Base-by-base conservation (phyloP, 2,888 invertebrate genomes). In the Abrostola triplasia region DNA sequence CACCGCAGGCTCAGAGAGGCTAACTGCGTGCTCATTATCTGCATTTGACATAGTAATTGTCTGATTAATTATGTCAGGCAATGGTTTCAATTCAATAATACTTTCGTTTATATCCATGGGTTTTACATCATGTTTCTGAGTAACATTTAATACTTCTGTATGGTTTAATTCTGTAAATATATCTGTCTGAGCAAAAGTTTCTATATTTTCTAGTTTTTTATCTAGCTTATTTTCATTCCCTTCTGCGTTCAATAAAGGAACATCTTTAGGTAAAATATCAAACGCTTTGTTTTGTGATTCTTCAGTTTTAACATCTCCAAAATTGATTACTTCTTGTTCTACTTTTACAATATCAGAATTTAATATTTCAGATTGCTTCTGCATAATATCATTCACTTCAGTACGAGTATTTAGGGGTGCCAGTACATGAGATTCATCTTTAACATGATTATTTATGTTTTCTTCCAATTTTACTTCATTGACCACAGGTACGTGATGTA, bases 21-120 rank as follows among this genome's bases (percentile, higher is more conserved):
- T 41, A 52, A 9, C 13, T 0, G 36, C 6, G 47, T 62, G 40
- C 7, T 42, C 4, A 37, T 61, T 64, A 42, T 67, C 67, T 4
- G 44, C 36, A 52, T 56, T 66, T 13, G 50, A 36, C 5, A 53
- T 36, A 40, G 56, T 38, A 49, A 70, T 65, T 36, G 78, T 77
- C 64, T 82, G 75, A 44, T 84, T 82, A 12, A 83, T 62, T 56
- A 82, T 65, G 60, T 85, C 81, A 59, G 84, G 82, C 36, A 83
- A 72, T 24, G 65, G 70, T 12, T 73, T 69, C 5, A 58, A 37
- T 59, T 67, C 66, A 62, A 67, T 66, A 11, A 68, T 40, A 75
- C 63, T 78, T 70, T 79, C 64, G 74, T 70, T 70, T 7, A 64
- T 77, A 70, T 82, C 68, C 64, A 76, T 76, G 36, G 63, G 44